These are phyloP conservation scores for Psilopogon haemacephalus DNA, from an alignment of 2,113 vertebrate genomes.

Conservation along the genomic window DNA sequence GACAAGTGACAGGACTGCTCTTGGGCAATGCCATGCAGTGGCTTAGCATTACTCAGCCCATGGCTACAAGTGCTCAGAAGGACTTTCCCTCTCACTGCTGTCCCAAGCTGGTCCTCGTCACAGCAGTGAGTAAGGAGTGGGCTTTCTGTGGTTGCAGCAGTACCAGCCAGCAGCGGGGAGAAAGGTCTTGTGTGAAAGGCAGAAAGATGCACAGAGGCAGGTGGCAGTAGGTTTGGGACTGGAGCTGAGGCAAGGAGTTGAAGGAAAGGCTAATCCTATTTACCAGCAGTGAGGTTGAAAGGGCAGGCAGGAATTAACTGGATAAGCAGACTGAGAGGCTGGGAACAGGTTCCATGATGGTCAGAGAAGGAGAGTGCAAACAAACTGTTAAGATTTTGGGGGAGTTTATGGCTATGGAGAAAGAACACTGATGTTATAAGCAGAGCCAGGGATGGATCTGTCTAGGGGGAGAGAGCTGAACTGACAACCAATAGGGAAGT, in stretches of 20 bases:
- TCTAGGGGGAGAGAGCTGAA: neutral
- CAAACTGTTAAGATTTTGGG: neutral
- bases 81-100: neutral
- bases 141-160: neutral
- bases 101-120: neutral
- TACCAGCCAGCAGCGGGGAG: neutral
- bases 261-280: neutral
- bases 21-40: accelerated
- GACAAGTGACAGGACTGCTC: accelerated
- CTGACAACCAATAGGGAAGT: neutral
- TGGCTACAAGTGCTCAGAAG: neutral
- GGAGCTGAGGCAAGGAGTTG: neutral
- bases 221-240: neutral
- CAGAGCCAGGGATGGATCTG: neutral
- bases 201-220: neutral
- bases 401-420: neutral
- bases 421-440: neutral
- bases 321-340: neutral
- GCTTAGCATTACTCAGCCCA: neutral
- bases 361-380: neutral
- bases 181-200: neutral
- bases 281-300: neutral
- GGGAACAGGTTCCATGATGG: neutral
- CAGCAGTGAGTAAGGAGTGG: neutral
- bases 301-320: neutral